These are phyloP conservation scores for Diplodus sargus DNA, from an alignment of 2,797 vertebrate genomes.

Conservation along the genomic window DNA sequence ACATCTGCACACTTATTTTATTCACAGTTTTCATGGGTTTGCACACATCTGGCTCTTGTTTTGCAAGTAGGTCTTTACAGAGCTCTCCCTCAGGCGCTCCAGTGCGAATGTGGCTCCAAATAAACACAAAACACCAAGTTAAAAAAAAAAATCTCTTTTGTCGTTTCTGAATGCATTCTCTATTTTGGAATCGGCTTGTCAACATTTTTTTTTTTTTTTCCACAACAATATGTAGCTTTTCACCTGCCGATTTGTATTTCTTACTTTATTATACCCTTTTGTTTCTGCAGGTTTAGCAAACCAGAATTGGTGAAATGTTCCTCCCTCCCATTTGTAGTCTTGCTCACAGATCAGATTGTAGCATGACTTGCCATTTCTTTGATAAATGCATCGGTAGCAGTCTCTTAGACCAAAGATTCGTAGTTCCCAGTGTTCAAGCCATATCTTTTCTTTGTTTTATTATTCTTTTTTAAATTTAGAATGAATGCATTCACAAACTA, in stretches of 20 bases:
- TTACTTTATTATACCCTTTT: constrained; percentile 35
- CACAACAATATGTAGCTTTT: background rate
- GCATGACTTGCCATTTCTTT: constrained; percentile 16
- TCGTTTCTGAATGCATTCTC: background rate
- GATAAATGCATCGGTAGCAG: constrained; percentile 31
- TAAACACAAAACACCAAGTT: background rate
- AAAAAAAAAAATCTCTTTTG: background rate
- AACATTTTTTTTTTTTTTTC: background rate
- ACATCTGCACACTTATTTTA: constrained; percentile 51
- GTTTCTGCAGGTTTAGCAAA: constrained; percentile 30
- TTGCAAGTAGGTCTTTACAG: constrained; percentile 48
- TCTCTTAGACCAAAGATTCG: constrained; percentile 25
- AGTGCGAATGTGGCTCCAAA: background rate
- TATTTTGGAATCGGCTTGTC: constrained; percentile 14
- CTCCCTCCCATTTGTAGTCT: constrained; percentile 41
- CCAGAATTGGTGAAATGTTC: constrained; percentile 32
- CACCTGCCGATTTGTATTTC: constrained; percentile 39
- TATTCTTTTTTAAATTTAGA: constrained; percentile 15
- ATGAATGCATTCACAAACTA: constrained; percentile 22
- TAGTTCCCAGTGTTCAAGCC: constrained; percentile 20
- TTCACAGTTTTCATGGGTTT: constrained; percentile 44
- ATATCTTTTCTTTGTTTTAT: background rate
- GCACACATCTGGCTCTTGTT: constrained; percentile 61
- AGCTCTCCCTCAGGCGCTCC: constrained; percentile 30
- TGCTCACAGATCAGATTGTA: constrained; percentile 31